A percentile compares a stretch with the other conserved stretches of the same genome.
phyloP scores from a whole-genome alignment of 2,888 invertebrate genomes.

The Cremastinae sp. region DNA sequence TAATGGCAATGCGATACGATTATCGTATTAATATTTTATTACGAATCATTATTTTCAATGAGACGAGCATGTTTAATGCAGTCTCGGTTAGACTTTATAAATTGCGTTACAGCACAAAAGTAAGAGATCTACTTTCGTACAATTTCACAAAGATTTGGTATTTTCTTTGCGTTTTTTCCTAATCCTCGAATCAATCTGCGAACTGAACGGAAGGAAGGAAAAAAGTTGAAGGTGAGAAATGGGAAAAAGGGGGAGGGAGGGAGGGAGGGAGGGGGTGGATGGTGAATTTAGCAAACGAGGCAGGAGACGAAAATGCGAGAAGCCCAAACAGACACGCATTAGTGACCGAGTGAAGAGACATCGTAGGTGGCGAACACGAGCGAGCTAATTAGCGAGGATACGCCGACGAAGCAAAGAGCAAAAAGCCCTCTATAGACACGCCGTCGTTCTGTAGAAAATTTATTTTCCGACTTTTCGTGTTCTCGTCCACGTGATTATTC shows the following conservation, averaged over 20 bases:
- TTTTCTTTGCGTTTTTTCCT: no score
- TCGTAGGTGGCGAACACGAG: constrained; percentile 30
- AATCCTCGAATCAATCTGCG: no score
- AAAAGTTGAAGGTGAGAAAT: background rate
- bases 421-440: constrained; percentile 28
- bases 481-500: constrained; percentile 52
- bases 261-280: background rate
- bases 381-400: constrained; percentile 46
- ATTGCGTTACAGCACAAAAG: no score
- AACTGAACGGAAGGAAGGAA: no score
- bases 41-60: no score
- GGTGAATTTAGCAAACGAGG: background rate
- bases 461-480: constrained; percentile 55
- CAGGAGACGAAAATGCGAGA: constrained; percentile 31
- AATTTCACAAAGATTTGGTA: no score
- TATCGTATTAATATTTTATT: no score
- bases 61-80: no score
- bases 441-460: constrained; percentile 46
- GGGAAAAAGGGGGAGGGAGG: background rate
- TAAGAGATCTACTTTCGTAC: no score
- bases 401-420: constrained; percentile 35
- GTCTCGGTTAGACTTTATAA: no score
- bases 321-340: background rate
- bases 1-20: no score
- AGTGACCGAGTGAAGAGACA: constrained; percentile 10